Base-by-base conservation (phyloP, 2,113 vertebrate genomes). In the Pachyramphus minor region DNA sequence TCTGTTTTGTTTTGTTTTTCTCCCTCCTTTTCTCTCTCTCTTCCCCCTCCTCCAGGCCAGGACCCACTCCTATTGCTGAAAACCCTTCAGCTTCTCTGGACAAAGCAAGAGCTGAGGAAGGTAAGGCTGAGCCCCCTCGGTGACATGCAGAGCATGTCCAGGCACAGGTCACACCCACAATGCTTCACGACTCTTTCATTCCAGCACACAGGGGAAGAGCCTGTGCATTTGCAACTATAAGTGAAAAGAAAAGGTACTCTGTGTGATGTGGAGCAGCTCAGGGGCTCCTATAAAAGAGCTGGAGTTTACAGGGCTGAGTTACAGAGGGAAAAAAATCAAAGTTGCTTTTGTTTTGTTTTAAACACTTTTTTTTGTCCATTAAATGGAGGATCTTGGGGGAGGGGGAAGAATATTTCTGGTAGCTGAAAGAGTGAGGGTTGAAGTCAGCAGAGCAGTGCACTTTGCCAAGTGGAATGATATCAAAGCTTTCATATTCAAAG, bases 101-200 rank as follows among this genome's bases (percentile, higher is more conserved):
- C 96, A 92, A 89, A 90, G 14, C 92, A 47, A 14, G 86, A 98
- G 68, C 95, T 88, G 86, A 56, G 56, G 60, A 96, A 98, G 98
- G 98, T 98, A 93, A 97, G 97, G 47, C 84, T 37, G 64, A 87
- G 87, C 37, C 79, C 66, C 87, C 39, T 41, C 37, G 5, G 27
- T 63, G 60, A 30, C 90, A 90, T 93, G 80, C 92, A 91, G 82
- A 91, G 84, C 90, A 75, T 89, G 67, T 82, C 59, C 73, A 42
- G 89, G 58, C 58, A 5, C 77, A 37, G 73, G 78, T 79, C 91
- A 87, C 50, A 44, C 25, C 85, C 17, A 7, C 92, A 58, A 45
- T 84, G 92, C 92, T 89, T 84, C 92, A 78, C 0, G 7, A 30
- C 12, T 14, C 90, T 92, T 75, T 74, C 93, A 93, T 37, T 74